Base-by-base conservation (phyloP, 2,113 vertebrate species). In the Nyctibius bracteatus region DNA sequence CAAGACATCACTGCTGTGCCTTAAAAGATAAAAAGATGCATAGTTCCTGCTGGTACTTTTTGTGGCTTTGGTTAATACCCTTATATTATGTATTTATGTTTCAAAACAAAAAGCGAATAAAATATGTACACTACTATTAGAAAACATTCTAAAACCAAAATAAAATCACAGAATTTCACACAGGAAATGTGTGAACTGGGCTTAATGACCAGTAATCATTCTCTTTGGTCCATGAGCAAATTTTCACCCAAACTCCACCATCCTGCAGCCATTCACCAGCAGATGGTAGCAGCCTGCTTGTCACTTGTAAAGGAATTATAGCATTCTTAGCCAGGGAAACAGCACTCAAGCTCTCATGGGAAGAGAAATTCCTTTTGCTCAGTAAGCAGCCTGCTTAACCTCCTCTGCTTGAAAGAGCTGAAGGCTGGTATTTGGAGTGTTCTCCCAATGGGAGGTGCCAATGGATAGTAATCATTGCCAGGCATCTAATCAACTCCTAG, bases 361-460 rank as follows among this genome's bases (percentile, higher is more conserved):
- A 96, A 86, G 78, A 79, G 47, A 95, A 96, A 95, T 93, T 93
- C 92, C 95, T 96, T 89, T 96, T 93, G 85, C 96, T 92, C 93
- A 82, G 90, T 94, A 85, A 95, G 90, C 92, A 95, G 86, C 57
- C 92, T 95, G 86, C 91, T 97, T 94, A 92, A 93, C 90, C 65
- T 96, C 68, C 74, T 39, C 86, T 93, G 78, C 82, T 63, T 85
- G 74, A 88, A 92, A 92, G 81, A 91, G 78, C 83, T 90, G 74
- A 92, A 92, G 91, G 78, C 86, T 95, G 87, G 74, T 91, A 81
- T 65, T 93, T 90, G 89, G 74, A 90, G 63, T 31, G 57, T 84
- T 79, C 30, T 90, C 91, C 73, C 92, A 95, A 46, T 43, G 89
- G 93, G 92, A 96, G 77, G 55, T 84, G 88, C 79, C 91, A 94